Evolutionary conservation across 2,113 vertebrate genomes (phyloP), one percentile per base, ranked within the genome.

Genomic region (Cyphomyrus plagiostoma): DNA sequence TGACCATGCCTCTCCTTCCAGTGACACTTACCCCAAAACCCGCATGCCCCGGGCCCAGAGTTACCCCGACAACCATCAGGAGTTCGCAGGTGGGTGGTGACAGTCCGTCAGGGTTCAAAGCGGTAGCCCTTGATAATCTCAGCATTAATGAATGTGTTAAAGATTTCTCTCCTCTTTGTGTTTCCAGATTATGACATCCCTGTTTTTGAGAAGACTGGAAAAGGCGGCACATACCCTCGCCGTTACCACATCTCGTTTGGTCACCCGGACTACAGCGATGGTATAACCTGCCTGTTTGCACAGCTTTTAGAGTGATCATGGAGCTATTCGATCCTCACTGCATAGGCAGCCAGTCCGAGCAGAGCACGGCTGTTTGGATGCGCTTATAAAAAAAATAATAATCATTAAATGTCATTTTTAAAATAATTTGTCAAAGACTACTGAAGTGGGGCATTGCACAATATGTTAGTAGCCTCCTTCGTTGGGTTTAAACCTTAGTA

Each of bases 1-100:
- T 88, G 87, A 23, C n/a, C 13, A 11, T 45, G 46, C 49, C n/a
- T 2, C 50, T 77, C 88, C 42, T 35, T 91, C 2, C 93, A 99
- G 98, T 89, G 98, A 99, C 42, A 97, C 91, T 92, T 99, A 98
- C 91, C 97, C 98, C 4, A 99, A 98, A 92, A 97, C 97, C 91
- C 96, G 98, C 92, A 99, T 99, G 98, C 98, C 98, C 42, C 95
- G 98, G 94, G 98, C 98, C 3, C 98, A 99, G 95, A 99, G 98
- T 93, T 99, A 99, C 95, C 98, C 98, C 21, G 98, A 99, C 96
- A 99, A 99, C 95, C 98, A 99, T 93, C 98, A 99, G 94, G 98
- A 99, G 91, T 98, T 98, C 91, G 96, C 97, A 95, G 98, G 98
- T 99, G 92, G 92, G 93, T 91, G 35, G 1, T 19, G 48, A 49